Percentiles rank a stretch among this genome's conserved stretches.
These are phyloP conservation scores for Strigamia maritima DNA, from an alignment of 2,888 invertebrate genomes.

Conservation along the genomic window DNA sequence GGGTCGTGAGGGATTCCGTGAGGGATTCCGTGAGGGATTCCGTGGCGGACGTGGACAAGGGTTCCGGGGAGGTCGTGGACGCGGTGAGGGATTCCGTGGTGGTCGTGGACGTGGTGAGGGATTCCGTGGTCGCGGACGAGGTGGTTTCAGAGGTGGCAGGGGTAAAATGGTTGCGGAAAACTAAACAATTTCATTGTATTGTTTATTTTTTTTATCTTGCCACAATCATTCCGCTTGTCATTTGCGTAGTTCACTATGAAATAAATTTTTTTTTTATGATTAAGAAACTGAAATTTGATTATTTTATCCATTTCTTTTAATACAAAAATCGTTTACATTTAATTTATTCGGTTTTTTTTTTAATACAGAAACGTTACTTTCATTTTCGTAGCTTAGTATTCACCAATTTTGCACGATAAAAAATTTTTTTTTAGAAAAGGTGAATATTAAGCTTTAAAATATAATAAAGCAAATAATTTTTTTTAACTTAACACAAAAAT, in stretches of 20 bases:
- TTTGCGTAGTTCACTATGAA: not conserved
- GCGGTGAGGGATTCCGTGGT: not conserved
- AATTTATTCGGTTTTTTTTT: not conserved
- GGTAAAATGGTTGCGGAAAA: not conserved
- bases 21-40: not conserved
- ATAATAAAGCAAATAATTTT: not conserved
- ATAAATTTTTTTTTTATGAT: not conserved
- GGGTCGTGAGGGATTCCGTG: not conserved
- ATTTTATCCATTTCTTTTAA: not conserved
- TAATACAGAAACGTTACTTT: not conserved
- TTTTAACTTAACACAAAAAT: not conserved
- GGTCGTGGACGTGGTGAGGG: not conserved
- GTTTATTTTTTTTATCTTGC: not conserved
- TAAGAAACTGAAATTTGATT: not conserved
- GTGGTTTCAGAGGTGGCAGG: not conserved
- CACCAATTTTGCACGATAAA: not conserved
- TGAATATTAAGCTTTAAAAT: not conserved
- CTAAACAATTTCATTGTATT: not conserved
- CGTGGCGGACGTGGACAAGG: not conserved
- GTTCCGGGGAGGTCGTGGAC: not conserved
- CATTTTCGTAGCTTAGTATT: not conserved
- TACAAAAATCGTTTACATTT: constrained; percentile 12
- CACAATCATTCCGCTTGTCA: not conserved
- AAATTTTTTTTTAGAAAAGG: not conserved
- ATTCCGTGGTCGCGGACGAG: not conserved